Base-by-base conservation (phyloP, 2,888 invertebrate species). In the Drosophila peninsularis region DNA sequence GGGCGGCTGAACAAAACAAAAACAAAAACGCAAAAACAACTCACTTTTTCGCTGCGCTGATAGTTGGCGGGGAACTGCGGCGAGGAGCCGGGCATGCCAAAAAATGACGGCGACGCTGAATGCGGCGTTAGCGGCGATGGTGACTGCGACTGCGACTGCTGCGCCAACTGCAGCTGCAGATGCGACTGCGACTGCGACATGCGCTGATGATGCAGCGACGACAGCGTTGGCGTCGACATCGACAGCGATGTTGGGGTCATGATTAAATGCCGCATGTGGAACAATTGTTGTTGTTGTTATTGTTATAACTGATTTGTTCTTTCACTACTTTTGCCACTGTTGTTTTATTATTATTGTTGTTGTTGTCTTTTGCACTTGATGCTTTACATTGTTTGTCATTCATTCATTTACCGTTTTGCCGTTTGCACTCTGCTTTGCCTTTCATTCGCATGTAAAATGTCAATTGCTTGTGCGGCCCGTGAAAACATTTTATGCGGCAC, bases 11-110 rank as follows among this genome's bases (percentile, higher is more conserved):
- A 47, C 14, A 50, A 32, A 24, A 36, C 36, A 17, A 34, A 34
- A 34, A 1, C 17, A 10, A 39, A 17, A 17, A 11, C 4, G 1
- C 17, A 7, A 55, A 30, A 34, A n/a, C 64, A 42, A 90, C 90
- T 91, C 86, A 91, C 90, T 91, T 91, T 91, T 81, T 91, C 90
- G 70, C 89, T 89, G 78, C 91, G 85, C 71, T 90, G 84, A 75
- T 91, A 91, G 77, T 88, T 91, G 19, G 90, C 68, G 67, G 91
- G 89, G 71, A 90, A 83, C 69, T 90, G 90, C 44, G 90, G 87
- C 62, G 90, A 78, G 17, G 90, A 74, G 27, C 67, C 71, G 60
- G 76, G 39, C 39, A 58, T 27, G 68, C 81, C 88, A 27, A 82
- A 89, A 68, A 75, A 76, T 62, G 88, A 72, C 62, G 70, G 76